Evolutionary conservation across 2,797 vertebrate genomes (phyloP).

Genomic region (Amazonetta brasiliensis): DNA sequence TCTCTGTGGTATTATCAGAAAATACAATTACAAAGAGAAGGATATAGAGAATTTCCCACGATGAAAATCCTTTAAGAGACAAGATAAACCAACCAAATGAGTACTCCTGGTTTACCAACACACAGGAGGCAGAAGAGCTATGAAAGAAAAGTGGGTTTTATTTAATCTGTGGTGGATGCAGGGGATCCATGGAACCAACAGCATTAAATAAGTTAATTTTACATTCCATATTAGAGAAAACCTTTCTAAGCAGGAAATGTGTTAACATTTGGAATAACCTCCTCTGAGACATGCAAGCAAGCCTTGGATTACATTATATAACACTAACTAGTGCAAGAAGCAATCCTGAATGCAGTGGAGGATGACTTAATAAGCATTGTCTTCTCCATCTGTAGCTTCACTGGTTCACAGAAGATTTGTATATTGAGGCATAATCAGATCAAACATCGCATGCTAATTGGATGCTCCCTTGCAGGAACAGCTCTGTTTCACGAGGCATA

Average conservation of each 20-base stretch:
- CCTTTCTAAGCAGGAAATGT: conserved; percentile 2
- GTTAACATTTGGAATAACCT: conserved; percentile 26
- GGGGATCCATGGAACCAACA: not conserved
- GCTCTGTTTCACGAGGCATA: not conserved
- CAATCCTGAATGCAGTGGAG: not conserved
- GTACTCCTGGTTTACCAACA: not conserved
- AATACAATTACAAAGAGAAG: not conserved
- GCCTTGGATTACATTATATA: conserved; percentile 13
- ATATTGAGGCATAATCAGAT: conserved; percentile 19
- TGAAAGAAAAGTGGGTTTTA: not conserved
- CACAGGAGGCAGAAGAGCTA: not conserved
- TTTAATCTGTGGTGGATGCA: not conserved
- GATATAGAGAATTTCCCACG: not conserved
- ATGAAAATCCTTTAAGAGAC: not conserved
- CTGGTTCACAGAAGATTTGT: conserved; percentile 37
- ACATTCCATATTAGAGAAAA: not conserved
- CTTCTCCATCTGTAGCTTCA: conserved; percentile 46
- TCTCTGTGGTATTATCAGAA: not conserved
- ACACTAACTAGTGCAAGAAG: not conserved
- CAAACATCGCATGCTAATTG: conserved; percentile 51
- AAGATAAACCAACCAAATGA: not conserved
- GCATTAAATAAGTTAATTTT: not conserved
- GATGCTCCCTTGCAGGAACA: conserved; percentile 34
- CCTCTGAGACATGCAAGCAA: not conserved
- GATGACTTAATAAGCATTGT: conserved; percentile 32